A percentile compares a stretch with the other conserved stretches of the same genome.
Evolutionary conservation across 1,140 invertebrate genomes (phyloP).

Genomic region (Notospermus geniculatus): DNA sequence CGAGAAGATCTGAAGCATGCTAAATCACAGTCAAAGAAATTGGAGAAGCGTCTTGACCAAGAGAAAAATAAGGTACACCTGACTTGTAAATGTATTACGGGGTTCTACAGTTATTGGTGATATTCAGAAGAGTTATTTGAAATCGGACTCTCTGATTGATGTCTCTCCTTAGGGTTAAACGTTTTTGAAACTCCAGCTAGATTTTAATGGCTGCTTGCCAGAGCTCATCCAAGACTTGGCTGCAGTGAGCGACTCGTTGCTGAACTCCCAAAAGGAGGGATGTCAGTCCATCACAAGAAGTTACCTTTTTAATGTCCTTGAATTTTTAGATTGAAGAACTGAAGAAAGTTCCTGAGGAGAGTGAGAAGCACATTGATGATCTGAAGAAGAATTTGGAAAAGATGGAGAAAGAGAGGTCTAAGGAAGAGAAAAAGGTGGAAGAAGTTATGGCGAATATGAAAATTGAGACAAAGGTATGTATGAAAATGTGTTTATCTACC

Average conservation of each 20-base stretch:
- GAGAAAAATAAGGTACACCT: slow-evolving; percentile 52
- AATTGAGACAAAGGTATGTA: slow-evolving; percentile 48
- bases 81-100: background rate
- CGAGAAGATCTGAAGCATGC: slow-evolving; percentile 56
- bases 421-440: slow-evolving; percentile 47
- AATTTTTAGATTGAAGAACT: slow-evolving; percentile 56
- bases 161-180: background rate
- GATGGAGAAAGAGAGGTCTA: slow-evolving; percentile 58
- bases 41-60: slow-evolving; percentile 49
- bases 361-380: slow-evolving; percentile 69
- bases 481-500: no score
- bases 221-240: no score
- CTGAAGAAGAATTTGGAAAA: slow-evolving; percentile 59
- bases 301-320: background rate
- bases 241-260: no score
- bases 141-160: background rate
- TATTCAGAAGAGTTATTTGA: no score
- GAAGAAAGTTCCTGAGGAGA: slow-evolving; percentile 67
- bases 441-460: slow-evolving; percentile 52
- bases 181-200: background rate
- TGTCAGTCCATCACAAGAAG: slow-evolving; percentile 3
- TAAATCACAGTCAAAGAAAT: slow-evolving; percentile 50
- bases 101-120: background rate
- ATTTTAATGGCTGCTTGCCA: no score
- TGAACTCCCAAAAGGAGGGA: background rate